Evolutionary conservation across 1,140 invertebrate species (phyloP).

Genomic region (Thalassaphorura encarpata): DNA sequence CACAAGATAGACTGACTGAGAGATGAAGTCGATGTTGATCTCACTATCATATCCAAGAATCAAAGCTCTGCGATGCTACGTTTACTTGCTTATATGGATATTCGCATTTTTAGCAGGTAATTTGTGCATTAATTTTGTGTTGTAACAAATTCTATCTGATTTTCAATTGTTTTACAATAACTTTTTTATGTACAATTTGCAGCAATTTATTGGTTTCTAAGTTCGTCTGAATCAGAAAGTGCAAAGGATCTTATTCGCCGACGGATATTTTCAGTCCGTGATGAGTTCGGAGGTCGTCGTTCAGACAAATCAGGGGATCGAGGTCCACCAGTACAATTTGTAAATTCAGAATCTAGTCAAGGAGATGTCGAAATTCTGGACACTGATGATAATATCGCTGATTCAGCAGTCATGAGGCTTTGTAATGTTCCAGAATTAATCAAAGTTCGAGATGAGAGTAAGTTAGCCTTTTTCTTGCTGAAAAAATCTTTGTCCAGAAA

Average conservation of each 20-base stretch:
- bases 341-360: neutral
- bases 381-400: neutral
- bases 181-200: neutral
- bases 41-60: too few relatives aligned
- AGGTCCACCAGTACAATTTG: neutral
- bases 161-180: neutral
- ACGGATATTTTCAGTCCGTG: neutral
- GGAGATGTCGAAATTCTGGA: neutral
- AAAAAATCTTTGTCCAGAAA: neutral
- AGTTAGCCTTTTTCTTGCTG: neutral
- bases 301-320: neutral
- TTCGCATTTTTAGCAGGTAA: conserved; percentile 28
- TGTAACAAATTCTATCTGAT: neutral
- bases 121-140: neutral
- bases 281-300: neutral
- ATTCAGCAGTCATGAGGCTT: conserved; percentile 1
- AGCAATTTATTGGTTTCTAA: conserved; percentile 17
- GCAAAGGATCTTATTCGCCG: neutral
- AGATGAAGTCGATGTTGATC: too few relatives aligned
- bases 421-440: conserved; percentile 26
- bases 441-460: conserved; percentile 28
- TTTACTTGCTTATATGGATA: conserved; percentile 26
- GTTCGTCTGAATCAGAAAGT: neutral
- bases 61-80: too few relatives aligned
- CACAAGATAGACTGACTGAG: too few relatives aligned